A percentile compares a stretch with the other conserved stretches of the same genome.
These are phyloP conservation scores for Magallana gigas DNA, from an alignment of 1,140 invertebrate species.

Conservation along the genomic window DNA sequence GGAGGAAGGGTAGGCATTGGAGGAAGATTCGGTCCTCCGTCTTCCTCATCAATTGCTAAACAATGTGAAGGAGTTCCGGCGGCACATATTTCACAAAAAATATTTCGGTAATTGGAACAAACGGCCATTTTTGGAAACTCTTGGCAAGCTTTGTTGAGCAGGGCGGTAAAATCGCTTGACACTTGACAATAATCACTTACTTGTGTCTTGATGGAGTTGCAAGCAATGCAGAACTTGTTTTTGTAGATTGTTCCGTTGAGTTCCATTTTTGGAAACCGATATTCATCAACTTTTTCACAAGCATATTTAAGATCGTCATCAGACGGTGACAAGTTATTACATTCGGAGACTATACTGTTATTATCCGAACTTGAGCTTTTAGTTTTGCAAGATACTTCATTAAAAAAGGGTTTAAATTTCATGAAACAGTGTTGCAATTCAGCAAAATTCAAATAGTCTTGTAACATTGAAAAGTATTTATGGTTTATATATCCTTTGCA, in stretches of 20 bases:
- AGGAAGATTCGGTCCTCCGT: neutral
- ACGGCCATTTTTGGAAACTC: neutral
- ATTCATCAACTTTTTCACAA: neutral
- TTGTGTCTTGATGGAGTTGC: neutral
- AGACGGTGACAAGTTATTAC: neutral
- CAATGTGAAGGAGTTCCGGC: neutral
- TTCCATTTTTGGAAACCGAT: constrained; percentile 16
- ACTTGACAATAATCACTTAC: neutral
- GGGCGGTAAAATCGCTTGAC: neutral
- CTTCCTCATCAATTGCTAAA: neutral
- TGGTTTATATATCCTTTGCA: constrained; percentile 19
- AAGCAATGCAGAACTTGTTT: constrained; percentile 10
- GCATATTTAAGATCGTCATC: neutral
- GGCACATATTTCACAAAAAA: neutral
- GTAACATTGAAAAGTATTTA: neutral
- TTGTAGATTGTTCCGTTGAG: neutral
- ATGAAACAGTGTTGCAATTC: neutral
- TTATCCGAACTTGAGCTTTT: neutral
- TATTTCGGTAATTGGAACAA: neutral
- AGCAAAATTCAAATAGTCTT: neutral
- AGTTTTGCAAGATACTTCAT: neutral
- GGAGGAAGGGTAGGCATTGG: neutral
- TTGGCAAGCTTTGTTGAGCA: neutral
- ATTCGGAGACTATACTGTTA: neutral
- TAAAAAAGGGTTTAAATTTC: neutral